phyloP scores from a whole-genome alignment of 2,113 vertebrate genomes.

The Gorsachius goisagi region DNA sequence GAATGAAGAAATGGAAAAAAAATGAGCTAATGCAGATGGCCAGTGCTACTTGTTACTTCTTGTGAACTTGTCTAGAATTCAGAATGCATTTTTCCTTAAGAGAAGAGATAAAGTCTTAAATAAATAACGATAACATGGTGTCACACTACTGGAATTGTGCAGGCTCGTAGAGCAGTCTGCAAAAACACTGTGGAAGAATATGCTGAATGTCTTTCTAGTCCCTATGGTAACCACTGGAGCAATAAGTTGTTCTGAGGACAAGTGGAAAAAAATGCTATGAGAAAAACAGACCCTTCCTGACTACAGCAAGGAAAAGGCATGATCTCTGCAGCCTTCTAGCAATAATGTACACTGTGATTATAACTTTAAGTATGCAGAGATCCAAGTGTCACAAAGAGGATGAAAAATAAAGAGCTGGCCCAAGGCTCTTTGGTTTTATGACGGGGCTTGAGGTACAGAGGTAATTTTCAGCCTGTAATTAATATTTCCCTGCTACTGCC shows the following conservation, averaged over 20 bases:
- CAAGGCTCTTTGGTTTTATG: background rate
- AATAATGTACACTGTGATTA: background rate
- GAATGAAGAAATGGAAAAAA: background rate
- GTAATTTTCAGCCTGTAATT: slow-evolving; percentile 21
- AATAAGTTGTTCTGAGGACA: slow-evolving; percentile 56
- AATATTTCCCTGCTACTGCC: background rate
- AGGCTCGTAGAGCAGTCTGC: background rate
- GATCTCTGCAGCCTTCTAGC: slow-evolving; percentile 8
- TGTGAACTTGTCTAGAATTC: background rate
- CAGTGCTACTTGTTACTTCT: background rate
- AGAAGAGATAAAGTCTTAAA: slow-evolving; percentile 11
- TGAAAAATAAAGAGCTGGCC: slow-evolving; percentile 16
- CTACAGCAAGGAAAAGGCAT: slow-evolving; percentile 16
- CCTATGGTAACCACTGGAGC: slow-evolving; percentile 51
- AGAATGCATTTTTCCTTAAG: background rate
- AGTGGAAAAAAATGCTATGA: slow-evolving; percentile 51
- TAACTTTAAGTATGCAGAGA: background rate
- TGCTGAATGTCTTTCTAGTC: slow-evolving; percentile 35
- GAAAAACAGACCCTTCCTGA: slow-evolving; percentile 64
- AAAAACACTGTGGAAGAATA: slow-evolving; percentile 8
- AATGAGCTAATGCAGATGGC: background rate
- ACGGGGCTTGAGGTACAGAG: background rate
- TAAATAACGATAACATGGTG: slow-evolving; percentile 3
- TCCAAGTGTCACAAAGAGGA: slow-evolving; percentile 49
- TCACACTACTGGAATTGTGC: background rate